Evolutionary conservation across 2,113 vertebrate genomes (phyloP), one percentile per base, ranked within the genome.

Genomic region (Salvelinus namaycush): DNA sequence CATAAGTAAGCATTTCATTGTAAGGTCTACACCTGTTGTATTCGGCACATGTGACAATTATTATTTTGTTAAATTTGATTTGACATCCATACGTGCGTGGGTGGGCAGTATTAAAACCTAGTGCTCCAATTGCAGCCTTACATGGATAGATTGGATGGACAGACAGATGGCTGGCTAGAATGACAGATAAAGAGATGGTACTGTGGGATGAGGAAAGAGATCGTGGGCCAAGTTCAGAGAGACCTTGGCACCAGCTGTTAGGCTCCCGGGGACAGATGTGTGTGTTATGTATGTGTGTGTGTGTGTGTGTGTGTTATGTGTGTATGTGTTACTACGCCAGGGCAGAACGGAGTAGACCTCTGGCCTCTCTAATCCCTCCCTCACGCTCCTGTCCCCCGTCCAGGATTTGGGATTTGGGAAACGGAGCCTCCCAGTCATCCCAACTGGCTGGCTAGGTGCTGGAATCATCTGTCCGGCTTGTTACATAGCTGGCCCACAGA

Each of bases 361-460:
- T 54, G 3, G 51, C 64, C 72, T 39, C 34, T 18, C 24, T 67
- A 68, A 78, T 57, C 70, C 67, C 9, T 26, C 9, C 60, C 39
- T 66, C 70, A 78, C 62, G 29, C 48, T 57, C 20, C 64, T 73
- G 76, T 72, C 44, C 70, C 76, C 44, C 31, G n/a, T 31, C 64
- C 76, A 78, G 76, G 14, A 34, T n/a, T 7, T 3, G 18, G 59
- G 68, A 51, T 51, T 76, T 70, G 34, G 75, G 59, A 62, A 18
- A 12, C n/a, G 39, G 34, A 26, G 22, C 20, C 6, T n/a, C 51
- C 13, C 14, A n/a, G 57, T 26, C 8, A 34, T 8, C 24, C 31
- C 29, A 12, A 22, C 69, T 48, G n/a, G 69, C 11, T n/a, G 11
- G 4, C 51, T 54, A 18, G 51, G 51, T 54, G 51, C 51, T 54